Conservation (phyloP, 2,888 invertebrate genomes). For the Lepas anatifera region DNA sequence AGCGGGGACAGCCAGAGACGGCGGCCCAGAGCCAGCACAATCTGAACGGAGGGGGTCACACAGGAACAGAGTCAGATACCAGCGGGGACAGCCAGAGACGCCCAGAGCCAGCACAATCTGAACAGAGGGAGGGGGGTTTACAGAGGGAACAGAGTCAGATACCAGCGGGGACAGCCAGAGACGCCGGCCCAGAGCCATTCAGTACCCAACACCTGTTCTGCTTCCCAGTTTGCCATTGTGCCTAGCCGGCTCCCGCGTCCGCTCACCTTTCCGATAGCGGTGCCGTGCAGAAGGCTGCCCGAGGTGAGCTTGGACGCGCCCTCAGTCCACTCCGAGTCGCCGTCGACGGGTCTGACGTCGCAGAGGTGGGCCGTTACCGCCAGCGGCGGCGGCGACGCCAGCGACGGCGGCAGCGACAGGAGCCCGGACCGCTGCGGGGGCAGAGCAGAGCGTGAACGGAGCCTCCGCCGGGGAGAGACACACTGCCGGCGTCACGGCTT, state of each 20-base stretch:
- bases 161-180: constrained; percentile 53
- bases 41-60: no score
- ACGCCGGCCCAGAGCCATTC: constrained; percentile 47
- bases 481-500: no score
- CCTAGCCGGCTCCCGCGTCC: no score
- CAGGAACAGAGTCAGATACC: no score
- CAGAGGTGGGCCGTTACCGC: constrained; percentile 43
- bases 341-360: constrained; percentile 42
- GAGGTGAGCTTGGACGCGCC: constrained; percentile 35
- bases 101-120: constrained; percentile 46
- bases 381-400: constrained; percentile 34
- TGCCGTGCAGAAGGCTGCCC: constrained; percentile 21
- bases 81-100: constrained; percentile 52
- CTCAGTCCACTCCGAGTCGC: constrained; percentile 43
- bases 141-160: no score
- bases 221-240: no score
- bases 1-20: constrained; percentile 52
- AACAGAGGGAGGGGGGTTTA: no score
- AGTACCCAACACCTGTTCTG: no score
- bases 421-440: constrained; percentile 30
- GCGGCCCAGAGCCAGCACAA: constrained; percentile 47
- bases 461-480: no score
- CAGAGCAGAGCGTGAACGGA: not conserved
- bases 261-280: not conserved
- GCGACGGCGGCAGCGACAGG: constrained; percentile 35